phyloP scores from a whole-genome alignment of 64 coral and sea anemone species.

The Porites australiensis region DNA sequence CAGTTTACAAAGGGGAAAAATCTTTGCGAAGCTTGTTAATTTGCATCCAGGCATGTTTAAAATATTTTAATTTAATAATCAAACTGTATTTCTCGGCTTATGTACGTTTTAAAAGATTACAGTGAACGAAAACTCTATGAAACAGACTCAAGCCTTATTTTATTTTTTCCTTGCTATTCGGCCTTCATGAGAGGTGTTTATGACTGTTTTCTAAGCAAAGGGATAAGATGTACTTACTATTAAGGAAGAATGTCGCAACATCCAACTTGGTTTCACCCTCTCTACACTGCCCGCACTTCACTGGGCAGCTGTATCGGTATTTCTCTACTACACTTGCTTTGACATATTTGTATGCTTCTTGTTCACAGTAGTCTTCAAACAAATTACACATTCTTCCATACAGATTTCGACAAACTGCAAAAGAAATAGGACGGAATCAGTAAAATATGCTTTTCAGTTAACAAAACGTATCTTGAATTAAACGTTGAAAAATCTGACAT shows the following conservation, averaged over 20 bases:
- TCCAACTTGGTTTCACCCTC: slow-evolving; percentile 1
- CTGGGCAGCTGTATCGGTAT: slow-evolving; percentile 15
- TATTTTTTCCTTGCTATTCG: too few species aligned
- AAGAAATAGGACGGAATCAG: not conserved
- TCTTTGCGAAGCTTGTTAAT: too few species aligned
- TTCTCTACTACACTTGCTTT: slow-evolving; percentile 7
- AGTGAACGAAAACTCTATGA: too few species aligned
- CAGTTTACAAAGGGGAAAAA: too few species aligned
- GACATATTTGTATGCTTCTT: slow-evolving; percentile 8
- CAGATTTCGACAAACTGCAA: slow-evolving; percentile 29
- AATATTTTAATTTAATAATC: too few species aligned
- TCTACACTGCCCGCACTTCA: slow-evolving; percentile 15
- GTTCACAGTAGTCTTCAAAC: slow-evolving; percentile 7
- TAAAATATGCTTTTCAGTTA: not conserved
- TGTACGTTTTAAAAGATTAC: too few species aligned
- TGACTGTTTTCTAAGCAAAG: not conserved
- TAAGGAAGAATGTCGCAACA: not conserved
- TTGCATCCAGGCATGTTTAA: too few species aligned
- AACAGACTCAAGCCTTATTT: too few species aligned
- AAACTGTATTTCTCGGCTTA: too few species aligned
- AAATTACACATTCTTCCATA: slow-evolving; percentile 1
- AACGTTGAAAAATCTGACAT: too few species aligned
- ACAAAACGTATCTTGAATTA: not conserved
- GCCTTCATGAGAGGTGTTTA: too few species aligned
- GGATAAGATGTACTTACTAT: not conserved